These are phyloP conservation scores for Spialia ferax DNA, from an alignment of 2,888 invertebrate species.

Conservation along the genomic window DNA sequence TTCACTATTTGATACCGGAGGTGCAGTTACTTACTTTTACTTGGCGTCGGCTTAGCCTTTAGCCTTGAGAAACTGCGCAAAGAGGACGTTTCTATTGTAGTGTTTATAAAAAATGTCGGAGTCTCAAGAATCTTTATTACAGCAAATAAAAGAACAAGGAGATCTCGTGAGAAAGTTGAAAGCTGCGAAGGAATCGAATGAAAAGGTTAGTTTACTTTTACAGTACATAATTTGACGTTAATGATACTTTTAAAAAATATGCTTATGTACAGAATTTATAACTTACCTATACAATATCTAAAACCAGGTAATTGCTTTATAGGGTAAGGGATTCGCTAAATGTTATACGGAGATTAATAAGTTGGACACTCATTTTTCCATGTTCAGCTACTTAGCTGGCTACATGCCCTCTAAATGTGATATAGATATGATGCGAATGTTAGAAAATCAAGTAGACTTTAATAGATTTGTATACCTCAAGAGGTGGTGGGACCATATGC, in stretches of 20 bases:
- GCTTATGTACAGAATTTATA: not conserved
- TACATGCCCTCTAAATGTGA: slow-evolving; percentile 85
- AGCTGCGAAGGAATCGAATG: slow-evolving; percentile 91
- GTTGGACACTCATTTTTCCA: slow-evolving; percentile 77
- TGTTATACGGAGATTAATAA: slow-evolving; percentile 61
- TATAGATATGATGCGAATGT: slow-evolving; percentile 65
- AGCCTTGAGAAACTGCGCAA: slow-evolving; percentile 57
- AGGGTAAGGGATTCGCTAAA: slow-evolving; percentile 60
- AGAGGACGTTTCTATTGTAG: slow-evolving; percentile 13
- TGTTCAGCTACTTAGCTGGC: slow-evolving; percentile 86
- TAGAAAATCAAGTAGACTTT: slow-evolving; percentile 64
- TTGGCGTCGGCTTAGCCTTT: slow-evolving; percentile 59
- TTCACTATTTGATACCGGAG: slow-evolving; percentile 42
- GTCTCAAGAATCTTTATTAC: slow-evolving; percentile 66
- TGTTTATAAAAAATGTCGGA: slow-evolving; percentile 63
- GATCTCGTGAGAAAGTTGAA: slow-evolving; percentile 94
- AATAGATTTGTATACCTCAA: slow-evolving; percentile 77
- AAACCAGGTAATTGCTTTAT: slow-evolving; percentile 57
- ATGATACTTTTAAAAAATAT: slow-evolving; percentile 8
- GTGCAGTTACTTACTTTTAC: slow-evolving; percentile 65
- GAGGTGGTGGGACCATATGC: slow-evolving; percentile 88
- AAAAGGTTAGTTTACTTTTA: slow-evolving; percentile 86
- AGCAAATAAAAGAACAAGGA: slow-evolving; percentile 89
- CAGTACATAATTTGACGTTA: not conserved
- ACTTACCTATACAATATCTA: slow-evolving; percentile 10